Percentiles rank a stretch among this genome's conserved stretches.
Conservation (phyloP, 92 coral and sea anemone genomes). For the Diadumene lineata region DNA sequence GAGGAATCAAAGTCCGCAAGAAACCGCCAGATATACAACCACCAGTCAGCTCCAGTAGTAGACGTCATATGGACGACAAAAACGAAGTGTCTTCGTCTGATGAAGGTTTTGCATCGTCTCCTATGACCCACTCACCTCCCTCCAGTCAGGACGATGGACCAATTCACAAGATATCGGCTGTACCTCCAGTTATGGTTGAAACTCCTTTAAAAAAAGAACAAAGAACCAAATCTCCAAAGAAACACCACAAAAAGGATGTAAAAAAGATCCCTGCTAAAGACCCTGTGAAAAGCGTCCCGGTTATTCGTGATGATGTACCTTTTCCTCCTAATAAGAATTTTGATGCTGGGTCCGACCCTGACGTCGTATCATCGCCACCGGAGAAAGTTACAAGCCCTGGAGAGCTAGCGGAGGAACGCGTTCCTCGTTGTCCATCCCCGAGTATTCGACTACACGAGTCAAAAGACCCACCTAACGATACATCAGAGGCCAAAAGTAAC, state of each 20-base stretch:
- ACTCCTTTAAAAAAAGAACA: constrained; percentile 9
- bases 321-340: constrained; percentile 17
- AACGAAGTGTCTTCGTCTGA: constrained; percentile 23
- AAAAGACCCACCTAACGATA: not conserved
- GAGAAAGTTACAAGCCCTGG: constrained; percentile 36
- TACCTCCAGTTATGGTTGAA: constrained; percentile 10
- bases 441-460: not conserved
- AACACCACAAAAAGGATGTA: constrained; percentile 4
- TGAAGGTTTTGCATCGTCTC: constrained; percentile 46
- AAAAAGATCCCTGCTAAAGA: not conserved
- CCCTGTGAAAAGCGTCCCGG: not conserved
- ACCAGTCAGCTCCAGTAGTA: not conserved
- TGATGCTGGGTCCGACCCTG: constrained; percentile 45
- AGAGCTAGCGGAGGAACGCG: not conserved
- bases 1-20: constrained; percentile 1
- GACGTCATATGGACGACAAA: constrained; percentile 5
- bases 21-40: not conserved
- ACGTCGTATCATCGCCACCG: constrained; percentile 32
- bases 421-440: not conserved
- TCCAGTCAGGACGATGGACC: constrained; percentile 13
- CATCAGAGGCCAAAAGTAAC: not conserved
- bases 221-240: constrained; percentile 21
- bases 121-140: constrained; percentile 25
- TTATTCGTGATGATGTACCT: not conserved
- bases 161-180: not conserved